phyloP scores from a whole-genome alignment of 1,140 invertebrate genomes.

The Helicoverpa armigera region DNA sequence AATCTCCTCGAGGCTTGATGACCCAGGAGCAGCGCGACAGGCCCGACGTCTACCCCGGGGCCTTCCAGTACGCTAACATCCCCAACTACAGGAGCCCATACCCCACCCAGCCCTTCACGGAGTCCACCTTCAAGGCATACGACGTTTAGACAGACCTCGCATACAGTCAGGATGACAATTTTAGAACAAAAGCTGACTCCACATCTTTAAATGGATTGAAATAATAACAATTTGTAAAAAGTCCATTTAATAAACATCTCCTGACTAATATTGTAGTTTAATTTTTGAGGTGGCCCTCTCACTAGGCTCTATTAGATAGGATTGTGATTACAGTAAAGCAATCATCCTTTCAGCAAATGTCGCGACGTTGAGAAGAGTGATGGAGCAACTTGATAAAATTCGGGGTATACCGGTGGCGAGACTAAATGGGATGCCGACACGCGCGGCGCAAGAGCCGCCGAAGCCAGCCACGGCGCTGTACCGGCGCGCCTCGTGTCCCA shows the following conservation, averaged over 20 bases:
- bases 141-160: neutral
- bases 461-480: neutral
- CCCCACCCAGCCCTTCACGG: constrained; percentile 23
- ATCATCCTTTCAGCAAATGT: constrained; percentile 51
- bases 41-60: constrained; percentile 47
- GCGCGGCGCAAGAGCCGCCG: neutral
- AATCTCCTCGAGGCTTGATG: constrained; percentile 49
- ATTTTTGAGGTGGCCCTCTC: neutral
- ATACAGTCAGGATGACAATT: neutral
- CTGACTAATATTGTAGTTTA: neutral
- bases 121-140: constrained; percentile 42
- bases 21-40: constrained; percentile 52
- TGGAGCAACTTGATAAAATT: constrained; percentile 21
- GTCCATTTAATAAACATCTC: constrained; percentile 8
- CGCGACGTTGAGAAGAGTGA: constrained; percentile 16
- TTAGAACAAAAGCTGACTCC: constrained; percentile 23
- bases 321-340: constrained; percentile 39
- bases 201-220: constrained; percentile 1
- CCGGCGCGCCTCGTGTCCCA: constrained; percentile 35
- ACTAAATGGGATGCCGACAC: neutral
- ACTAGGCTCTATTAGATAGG: neutral
- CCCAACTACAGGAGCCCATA: constrained; percentile 57
- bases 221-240: constrained; percentile 13
- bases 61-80: constrained; percentile 53
- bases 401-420: constrained; percentile 5